phyloP scores from a whole-genome alignment of 2,113 vertebrate genomes.

The Percina caprodes region DNA sequence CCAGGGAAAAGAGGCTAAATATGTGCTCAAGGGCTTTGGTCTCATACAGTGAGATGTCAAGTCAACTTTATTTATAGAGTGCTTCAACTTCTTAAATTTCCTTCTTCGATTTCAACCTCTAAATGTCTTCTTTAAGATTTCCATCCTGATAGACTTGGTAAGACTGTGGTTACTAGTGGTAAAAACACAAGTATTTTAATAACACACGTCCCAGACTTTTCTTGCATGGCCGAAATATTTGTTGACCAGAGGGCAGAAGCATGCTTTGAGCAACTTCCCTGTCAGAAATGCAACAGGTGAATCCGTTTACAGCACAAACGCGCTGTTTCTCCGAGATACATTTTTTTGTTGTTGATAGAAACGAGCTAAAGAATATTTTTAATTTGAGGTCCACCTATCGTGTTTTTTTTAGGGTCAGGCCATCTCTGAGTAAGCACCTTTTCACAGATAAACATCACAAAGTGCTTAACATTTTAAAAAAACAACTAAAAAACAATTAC shows the following conservation, averaged over 20 bases:
- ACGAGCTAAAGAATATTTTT: neutral
- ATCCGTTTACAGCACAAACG: neutral
- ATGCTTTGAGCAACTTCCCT: neutral
- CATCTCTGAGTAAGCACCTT: neutral
- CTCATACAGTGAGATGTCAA: conserved; percentile 3
- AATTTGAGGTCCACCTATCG: no score
- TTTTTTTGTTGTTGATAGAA: neutral
- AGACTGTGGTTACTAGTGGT: neutral
- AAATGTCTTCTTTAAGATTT: neutral
- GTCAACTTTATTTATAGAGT: conserved; percentile 12
- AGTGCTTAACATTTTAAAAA: no score
- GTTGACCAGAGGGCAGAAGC: neutral
- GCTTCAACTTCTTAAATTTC: neutral
- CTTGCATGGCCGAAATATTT: neutral
- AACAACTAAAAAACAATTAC: no score
- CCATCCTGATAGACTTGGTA: neutral
- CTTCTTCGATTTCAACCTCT: neutral
- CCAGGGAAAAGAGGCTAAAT: conserved; percentile 11
- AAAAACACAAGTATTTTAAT: neutral
- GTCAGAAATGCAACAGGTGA: neutral
- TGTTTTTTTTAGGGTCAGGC: neutral
- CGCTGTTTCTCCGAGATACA: neutral
- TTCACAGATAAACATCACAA: no score
- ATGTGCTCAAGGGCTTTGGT: conserved; percentile 16
- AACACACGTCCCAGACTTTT: neutral